A percentile compares a stretch with the other conserved stretches of the same genome.
phyloP scores from a whole-genome alignment of 2,113 vertebrate genomes.

The Oncorhynchus kisutch region DNA sequence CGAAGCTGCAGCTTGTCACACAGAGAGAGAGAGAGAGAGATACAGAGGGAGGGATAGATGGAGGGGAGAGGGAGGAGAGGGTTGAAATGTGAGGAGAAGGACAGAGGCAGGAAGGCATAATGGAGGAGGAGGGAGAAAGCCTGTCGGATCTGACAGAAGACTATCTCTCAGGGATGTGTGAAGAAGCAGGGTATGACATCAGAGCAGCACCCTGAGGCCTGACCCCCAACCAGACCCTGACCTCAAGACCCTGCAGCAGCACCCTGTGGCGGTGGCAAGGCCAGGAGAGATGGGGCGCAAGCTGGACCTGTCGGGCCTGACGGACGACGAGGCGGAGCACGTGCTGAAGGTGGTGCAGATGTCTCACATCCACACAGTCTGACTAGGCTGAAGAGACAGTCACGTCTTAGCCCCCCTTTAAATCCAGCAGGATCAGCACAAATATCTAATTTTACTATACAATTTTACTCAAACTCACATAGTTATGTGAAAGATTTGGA shows the following conservation, averaged over 20 bases:
- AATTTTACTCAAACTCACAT: too few species aligned
- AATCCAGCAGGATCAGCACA: background rate
- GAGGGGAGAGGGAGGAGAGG: background rate
- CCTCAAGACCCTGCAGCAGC: background rate
- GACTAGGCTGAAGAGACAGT: too few species aligned
- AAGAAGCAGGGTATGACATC: background rate
- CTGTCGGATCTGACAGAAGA: background rate
- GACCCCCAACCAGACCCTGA: background rate
- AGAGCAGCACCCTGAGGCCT: too few species aligned
- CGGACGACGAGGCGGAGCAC: too few species aligned
- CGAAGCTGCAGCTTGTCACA: constrained; percentile 33
- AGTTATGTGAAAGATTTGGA: too few species aligned
- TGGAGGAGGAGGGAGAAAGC: background rate
- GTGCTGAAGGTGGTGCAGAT: background rate
- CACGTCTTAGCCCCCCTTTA: background rate
- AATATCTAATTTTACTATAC: too few species aligned
- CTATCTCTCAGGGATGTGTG: background rate
- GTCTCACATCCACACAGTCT: background rate
- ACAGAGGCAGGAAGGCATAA: background rate
- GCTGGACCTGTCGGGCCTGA: too few species aligned
- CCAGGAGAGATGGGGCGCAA: too few species aligned
- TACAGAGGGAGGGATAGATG: too few species aligned
- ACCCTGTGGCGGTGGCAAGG: too few species aligned
- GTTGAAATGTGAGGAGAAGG: background rate
- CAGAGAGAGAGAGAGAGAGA: background rate